Evolutionary conservation across 2,888 invertebrate genomes (phyloP), one percentile per base, ranked within the genome.

Genomic region (Eupeodes latifasciatus): DNA sequence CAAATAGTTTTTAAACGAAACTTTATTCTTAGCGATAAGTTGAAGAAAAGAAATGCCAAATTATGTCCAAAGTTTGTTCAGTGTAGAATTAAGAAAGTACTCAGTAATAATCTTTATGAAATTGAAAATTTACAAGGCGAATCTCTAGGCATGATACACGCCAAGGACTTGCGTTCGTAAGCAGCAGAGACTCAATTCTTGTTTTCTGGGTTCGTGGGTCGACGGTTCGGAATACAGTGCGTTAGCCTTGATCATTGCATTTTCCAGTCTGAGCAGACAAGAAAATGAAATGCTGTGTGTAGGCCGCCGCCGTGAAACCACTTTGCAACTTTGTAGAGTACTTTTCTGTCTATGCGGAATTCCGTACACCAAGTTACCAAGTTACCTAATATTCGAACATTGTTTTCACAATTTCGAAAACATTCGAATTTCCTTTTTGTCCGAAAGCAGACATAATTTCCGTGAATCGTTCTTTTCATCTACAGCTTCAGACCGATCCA

Each of bases 1-100:
- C 61, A 61, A 61, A 40, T 9, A 40, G 36, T 61, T 40, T n/a
- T 61, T 2, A 61, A 61, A 36, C 61, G 61, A 9, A 61, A 61
- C 7, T 61, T 61, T 36, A n/a, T 59, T 34, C 67, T 49, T 12
- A 67, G 67, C 34, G 51, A 67, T 44, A 47, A 49, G 36, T 51
- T n/a, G 4, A 67, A 67, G 49, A 53, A 53, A 5, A 34, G 49
- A 5, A 67, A 51, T 34, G 62, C 75, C 0, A 62, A 79, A n/a
- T n/a, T n/a, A n/a, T n/a, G n/a, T n/a, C n/a, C n/a, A n/a, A n/a
- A n/a, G n/a, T n/a, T n/a, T n/a, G 27, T 61, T 9, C 34, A 61
- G 36, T 36, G 36, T 5, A 61, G 14, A 14, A 11, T 61, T 61
- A 57, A 57, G n/a, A 57, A 61, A 61, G n/a, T 61, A 11, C 36